Percentiles rank a stretch among this genome's conserved stretches.
Evolutionary conservation across 2,888 invertebrate genomes (phyloP).

Genomic region (Azorinus chamasolen): DNA sequence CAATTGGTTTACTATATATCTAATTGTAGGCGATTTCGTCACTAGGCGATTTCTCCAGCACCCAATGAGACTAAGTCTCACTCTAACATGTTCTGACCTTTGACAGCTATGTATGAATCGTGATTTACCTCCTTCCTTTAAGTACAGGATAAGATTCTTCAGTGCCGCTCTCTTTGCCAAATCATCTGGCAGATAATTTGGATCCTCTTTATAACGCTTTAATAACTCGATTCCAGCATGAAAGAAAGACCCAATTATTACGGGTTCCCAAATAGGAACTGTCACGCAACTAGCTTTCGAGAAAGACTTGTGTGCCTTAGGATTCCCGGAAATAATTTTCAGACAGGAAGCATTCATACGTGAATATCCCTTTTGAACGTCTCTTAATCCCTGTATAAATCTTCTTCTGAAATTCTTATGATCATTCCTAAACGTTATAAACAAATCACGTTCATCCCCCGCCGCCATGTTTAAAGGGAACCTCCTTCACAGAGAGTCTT

Average conservation of each 20-base stretch:
- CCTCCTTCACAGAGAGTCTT: no score
- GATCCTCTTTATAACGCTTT: background rate
- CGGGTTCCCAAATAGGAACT: constrained; percentile 7
- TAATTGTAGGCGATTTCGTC: no score
- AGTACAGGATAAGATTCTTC: constrained; percentile 5
- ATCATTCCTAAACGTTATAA: constrained; percentile 6
- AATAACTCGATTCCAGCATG: constrained; percentile 3
- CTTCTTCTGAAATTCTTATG: background rate
- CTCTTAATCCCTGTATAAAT: constrained; percentile 2
- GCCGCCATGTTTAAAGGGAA: background rate
- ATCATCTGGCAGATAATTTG: constrained; percentile 6
- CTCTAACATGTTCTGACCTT: no score
- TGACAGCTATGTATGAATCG: no score
- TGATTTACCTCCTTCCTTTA: constrained; percentile 4
- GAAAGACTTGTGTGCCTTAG: constrained; percentile 5
- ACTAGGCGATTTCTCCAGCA: no score
- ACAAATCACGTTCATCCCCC: background rate
- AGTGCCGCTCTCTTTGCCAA: constrained; percentile 1
- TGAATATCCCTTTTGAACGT: constrained; percentile 5
- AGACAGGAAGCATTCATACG: constrained; percentile 5
- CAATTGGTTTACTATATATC: no score
- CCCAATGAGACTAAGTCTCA: no score
- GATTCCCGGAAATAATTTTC: constrained; percentile 2
- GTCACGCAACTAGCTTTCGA: constrained; percentile 6
- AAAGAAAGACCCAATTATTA: constrained; percentile 2